These are phyloP conservation scores for Myxocyprinus asiaticus DNA, from an alignment of 2,113 vertebrate species.

Conservation along the genomic window DNA sequence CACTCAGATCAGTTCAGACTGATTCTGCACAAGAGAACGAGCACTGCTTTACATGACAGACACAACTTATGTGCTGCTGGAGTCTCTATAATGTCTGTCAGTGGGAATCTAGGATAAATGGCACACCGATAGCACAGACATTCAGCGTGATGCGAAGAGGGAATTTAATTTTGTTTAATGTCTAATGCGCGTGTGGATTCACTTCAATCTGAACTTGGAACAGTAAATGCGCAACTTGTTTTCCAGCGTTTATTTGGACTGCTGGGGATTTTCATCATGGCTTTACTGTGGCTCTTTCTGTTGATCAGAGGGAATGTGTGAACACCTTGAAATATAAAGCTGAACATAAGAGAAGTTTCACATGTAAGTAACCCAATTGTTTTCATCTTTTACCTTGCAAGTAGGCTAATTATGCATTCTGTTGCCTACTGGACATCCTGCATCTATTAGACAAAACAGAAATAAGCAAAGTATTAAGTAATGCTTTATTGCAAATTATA, in stretches of 20 bases:
- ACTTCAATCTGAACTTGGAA: constrained; percentile 41
- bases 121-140: constrained; percentile 5
- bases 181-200: constrained; percentile 42
- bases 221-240: constrained; percentile 30
- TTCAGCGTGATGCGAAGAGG: constrained; percentile 33
- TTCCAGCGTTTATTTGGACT: not conserved
- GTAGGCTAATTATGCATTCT: too few relatives aligned
- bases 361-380: constrained; percentile 64
- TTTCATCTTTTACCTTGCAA: not conserved
- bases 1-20: constrained; percentile 32
- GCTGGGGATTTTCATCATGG: constrained; percentile 40
- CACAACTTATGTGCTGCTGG: constrained; percentile 45
- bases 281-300: constrained; percentile 46
- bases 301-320: constrained; percentile 52
- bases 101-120: constrained; percentile 20
- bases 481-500: too few relatives aligned
- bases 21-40: not conserved
- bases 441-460: too few relatives aligned
- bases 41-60: not conserved
- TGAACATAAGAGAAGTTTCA: constrained; percentile 66
- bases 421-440: too few relatives aligned
- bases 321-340: constrained; percentile 43
- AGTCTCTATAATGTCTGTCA: constrained; percentile 41
- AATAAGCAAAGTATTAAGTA: too few relatives aligned
- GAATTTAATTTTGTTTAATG: constrained; percentile 44